Evolutionary conservation across 1,140 invertebrate genomes (phyloP).

Genomic region (Drosophila littoralis): DNA sequence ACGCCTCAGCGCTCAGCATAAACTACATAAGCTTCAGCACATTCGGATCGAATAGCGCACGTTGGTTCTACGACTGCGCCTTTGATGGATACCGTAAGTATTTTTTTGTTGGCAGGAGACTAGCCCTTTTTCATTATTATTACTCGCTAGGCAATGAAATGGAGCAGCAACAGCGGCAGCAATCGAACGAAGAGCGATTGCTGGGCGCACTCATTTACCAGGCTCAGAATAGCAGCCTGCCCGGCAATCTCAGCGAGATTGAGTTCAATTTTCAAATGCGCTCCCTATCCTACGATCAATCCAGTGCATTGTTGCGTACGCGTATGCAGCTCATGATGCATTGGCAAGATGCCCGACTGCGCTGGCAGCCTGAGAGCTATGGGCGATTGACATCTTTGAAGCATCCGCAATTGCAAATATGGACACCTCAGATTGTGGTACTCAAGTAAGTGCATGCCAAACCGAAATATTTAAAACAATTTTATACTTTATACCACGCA

Average conservation of each 20-base stretch:
- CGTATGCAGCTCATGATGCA: slow-evolving; percentile 64
- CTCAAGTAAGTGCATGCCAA: slow-evolving; percentile 51
- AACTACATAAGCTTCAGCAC: slow-evolving; percentile 77
- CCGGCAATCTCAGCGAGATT: slow-evolving; percentile 57
- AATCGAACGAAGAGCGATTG: slow-evolving; percentile 32
- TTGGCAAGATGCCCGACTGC: slow-evolving; percentile 62
- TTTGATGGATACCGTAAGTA: slow-evolving; percentile 73
- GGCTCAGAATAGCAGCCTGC: slow-evolving; percentile 58
- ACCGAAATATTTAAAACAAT: too few species aligned
- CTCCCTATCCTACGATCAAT: slow-evolving; percentile 63
- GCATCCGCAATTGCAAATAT: slow-evolving; percentile 51
- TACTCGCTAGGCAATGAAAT: slow-evolving; percentile 46
- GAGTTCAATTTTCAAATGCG: slow-evolving; percentile 68
- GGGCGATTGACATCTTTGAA: slow-evolving; percentile 35
- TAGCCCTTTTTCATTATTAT: too few species aligned
- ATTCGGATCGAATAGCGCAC: slow-evolving; percentile 65
- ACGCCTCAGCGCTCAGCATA: slow-evolving; percentile 57
- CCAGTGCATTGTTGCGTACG: slow-evolving; percentile 51
- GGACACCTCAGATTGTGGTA: slow-evolving; percentile 61
- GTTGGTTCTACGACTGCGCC: slow-evolving; percentile 79
- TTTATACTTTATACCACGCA: too few species aligned
- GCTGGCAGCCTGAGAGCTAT: slow-evolving; percentile 57
- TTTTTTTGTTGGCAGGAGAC: not conserved
- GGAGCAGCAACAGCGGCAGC: slow-evolving; percentile 16
- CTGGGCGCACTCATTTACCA: slow-evolving; percentile 43